phyloP scores from a whole-genome alignment of 2,888 invertebrate species.

The Acanthoscelides obtectus region DNA sequence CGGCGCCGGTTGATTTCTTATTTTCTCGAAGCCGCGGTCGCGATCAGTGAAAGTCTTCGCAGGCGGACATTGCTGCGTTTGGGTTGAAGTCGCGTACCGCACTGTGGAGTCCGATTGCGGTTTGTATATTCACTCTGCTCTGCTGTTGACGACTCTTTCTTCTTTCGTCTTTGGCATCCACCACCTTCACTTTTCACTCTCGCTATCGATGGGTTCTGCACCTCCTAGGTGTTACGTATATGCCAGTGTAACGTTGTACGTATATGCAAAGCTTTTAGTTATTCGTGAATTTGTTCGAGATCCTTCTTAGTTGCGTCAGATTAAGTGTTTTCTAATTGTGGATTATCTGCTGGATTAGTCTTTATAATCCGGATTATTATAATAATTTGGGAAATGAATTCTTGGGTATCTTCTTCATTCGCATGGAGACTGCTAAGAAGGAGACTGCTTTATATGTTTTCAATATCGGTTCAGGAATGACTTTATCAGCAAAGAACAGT shows the following conservation, averaged over 20 bases:
- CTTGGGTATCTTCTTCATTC: too few species aligned
- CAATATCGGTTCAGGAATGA: too few species aligned
- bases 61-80: not conserved
- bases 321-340: not conserved
- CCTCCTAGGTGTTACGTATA: not conserved
- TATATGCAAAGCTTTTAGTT: not conserved
- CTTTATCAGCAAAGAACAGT: too few species aligned
- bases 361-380: too few species aligned
- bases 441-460: too few species aligned
- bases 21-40: not conserved
- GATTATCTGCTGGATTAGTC: too few species aligned
- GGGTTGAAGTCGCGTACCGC: not conserved
- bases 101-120: not conserved
- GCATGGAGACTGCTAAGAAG: too few species aligned
- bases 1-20: slow-evolving; percentile 16
- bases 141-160: not conserved
- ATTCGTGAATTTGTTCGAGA: not conserved
- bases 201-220: not conserved
- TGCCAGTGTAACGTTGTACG: not conserved
- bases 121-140: too few species aligned
- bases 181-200: not conserved
- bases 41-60: not conserved
- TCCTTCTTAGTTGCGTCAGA: not conserved
- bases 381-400: too few species aligned
- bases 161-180: not conserved